Evolutionary conservation across 2,113 vertebrate species (phyloP), one percentile per base, ranked within the genome.

Genomic region (Pionites leucogaster): DNA sequence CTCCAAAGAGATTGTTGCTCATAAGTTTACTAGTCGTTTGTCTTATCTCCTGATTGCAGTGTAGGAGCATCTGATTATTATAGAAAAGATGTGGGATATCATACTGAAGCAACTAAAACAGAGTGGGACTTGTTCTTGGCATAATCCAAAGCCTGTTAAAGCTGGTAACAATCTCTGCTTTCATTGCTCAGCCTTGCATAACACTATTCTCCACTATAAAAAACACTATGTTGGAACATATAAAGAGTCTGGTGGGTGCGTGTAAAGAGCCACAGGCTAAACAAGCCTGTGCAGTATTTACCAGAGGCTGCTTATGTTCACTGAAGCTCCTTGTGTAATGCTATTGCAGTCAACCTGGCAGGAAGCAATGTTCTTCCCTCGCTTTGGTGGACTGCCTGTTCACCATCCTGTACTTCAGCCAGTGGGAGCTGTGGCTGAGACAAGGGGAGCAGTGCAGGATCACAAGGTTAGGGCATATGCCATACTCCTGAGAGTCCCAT

Each of bases 231-330:
- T 86, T 95, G 93, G 94, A 91, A 95, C 77, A 89, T 91, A 76
- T 19, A 3, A 86, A 35, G 85, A 91, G 86, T 17, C 74, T 95
- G 89, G 94, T 95, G 95, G 95, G 95, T 94, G 88, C 81, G 49
- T 92, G 95, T 94, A 93, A 92, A 90, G 76, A 96, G 90, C 92
- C 93, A 35, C 93, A 97, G 93, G 93, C 93, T 94, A 94, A 93
- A 95, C 90, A 96, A 96, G 95, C 79, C 86, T 94, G 95, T 93
- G 93, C 77, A 35, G 81, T 79, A 12, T 96, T 96, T 95, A 93
- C 83, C 91, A 86, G 86, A 78, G 91, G 88, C 86, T 86, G 46
- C 59, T 82, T 39, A 3, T n/a, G 7, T 49, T 80, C 82, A 31
- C 63, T 83, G 71, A 80, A 67, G 53, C 67, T 95, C 71, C 59